Evolutionary conservation across 1,140 invertebrate genomes (phyloP).

Genomic region (Oppia nitens): DNA sequence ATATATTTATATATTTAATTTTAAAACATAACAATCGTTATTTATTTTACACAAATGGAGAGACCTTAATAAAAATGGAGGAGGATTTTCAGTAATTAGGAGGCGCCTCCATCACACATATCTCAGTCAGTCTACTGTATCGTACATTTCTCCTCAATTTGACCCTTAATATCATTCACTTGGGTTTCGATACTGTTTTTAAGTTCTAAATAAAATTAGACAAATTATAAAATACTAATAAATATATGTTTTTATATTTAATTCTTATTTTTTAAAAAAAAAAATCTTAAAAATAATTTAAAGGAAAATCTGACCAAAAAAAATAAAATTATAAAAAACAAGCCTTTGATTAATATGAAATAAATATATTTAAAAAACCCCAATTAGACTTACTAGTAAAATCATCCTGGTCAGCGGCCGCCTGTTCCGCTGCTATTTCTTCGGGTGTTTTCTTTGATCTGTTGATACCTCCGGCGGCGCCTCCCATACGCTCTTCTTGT

Average conservation of each 20-base stretch:
- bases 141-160: constrained; percentile 69
- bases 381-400: constrained; percentile 65
- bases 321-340: neutral
- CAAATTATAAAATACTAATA: too few relatives aligned
- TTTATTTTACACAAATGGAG: too few relatives aligned
- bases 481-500: constrained; percentile 21
- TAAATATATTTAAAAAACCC: too few relatives aligned
- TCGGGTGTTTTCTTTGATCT: constrained; percentile 95
- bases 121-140: constrained; percentile 20
- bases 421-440: constrained; percentile 81
- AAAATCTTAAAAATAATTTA: too few relatives aligned
- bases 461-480: constrained; percentile 45
- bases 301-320: neutral
- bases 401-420: constrained; percentile 83
- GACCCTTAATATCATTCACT: constrained; percentile 80
- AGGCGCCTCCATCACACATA: constrained; percentile 14
- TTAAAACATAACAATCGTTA: too few relatives aligned
- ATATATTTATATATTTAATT: too few relatives aligned
- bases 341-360: neutral
- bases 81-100: constrained; percentile 9
- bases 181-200: constrained; percentile 86
- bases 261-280: too few relatives aligned
- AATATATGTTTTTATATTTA: too few relatives aligned
- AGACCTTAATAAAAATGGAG: neutral
- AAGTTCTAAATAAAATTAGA: constrained; percentile 51